These are phyloP conservation scores for Ictalurus furcatus DNA, from an alignment of 2,113 vertebrate species.

Conservation along the genomic window DNA sequence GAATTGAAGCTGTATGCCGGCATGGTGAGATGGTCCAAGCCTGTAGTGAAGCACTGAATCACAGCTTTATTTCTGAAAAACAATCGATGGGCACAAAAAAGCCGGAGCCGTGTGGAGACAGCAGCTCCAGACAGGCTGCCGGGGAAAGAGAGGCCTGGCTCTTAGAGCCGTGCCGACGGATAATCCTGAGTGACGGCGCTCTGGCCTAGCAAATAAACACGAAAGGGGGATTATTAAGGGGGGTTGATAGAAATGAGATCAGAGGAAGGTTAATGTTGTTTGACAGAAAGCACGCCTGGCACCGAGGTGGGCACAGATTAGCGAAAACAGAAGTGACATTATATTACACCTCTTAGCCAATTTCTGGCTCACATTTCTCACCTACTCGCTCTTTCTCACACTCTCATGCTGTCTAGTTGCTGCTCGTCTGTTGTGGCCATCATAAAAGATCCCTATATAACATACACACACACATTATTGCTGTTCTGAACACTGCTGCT, in stretches of 20 bases:
- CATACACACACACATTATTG: no score
- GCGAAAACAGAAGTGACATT: slow-evolving; percentile 29
- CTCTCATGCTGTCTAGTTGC: not conserved
- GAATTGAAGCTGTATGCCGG: slow-evolving; percentile 43
- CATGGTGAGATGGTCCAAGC: slow-evolving; percentile 31
- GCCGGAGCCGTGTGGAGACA: not conserved
- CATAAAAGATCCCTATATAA: no score
- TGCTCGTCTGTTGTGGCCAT: not conserved
- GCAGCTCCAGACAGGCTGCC: slow-evolving; percentile 11
- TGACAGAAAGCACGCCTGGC: slow-evolving; percentile 41
- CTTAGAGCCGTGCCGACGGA: not conserved
- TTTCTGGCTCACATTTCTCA: not conserved
- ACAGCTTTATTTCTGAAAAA: not conserved
- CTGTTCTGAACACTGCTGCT: no score
- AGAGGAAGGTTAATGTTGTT: slow-evolving; percentile 37
- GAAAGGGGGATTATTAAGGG: slow-evolving; percentile 13
- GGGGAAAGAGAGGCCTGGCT: not conserved
- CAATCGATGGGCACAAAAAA: slow-evolving; percentile 21
- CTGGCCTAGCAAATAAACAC: slow-evolving; percentile 18
- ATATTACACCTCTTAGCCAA: slow-evolving; percentile 1
- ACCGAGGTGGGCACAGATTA: not conserved
- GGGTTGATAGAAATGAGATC: slow-evolving; percentile 47
- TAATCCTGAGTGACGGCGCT: slow-evolving; percentile 43
- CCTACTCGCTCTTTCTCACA: not conserved
- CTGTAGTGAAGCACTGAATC: not conserved